Conservation (phyloP, 2,888 invertebrate species). For the Tenodera sinensis region DNA sequence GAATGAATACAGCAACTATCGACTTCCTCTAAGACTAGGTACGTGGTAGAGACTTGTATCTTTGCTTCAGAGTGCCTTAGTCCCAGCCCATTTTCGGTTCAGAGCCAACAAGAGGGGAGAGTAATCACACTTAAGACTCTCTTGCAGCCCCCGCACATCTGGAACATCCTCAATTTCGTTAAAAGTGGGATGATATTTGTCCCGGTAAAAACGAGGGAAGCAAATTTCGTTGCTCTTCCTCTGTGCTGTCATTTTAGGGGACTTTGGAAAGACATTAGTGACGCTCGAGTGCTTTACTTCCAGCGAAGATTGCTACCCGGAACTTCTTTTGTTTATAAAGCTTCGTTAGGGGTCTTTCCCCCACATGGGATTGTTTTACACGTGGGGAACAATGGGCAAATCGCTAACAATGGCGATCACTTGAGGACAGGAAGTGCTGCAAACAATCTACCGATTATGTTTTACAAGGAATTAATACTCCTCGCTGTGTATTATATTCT, state of each 20-base stretch:
- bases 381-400: background rate
- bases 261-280: background rate
- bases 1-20: too few species aligned
- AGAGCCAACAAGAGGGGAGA: background rate
- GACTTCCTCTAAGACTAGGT: too few species aligned
- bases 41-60: too few species aligned
- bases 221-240: background rate
- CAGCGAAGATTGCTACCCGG: background rate
- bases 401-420: background rate
- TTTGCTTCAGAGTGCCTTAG: too few species aligned
- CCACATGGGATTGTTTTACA: background rate
- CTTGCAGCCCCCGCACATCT: background rate
- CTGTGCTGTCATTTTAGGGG: background rate
- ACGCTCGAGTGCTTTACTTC: background rate
- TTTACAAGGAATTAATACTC: background rate
- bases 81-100: too few species aligned
- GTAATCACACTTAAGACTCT: background rate
- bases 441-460: background rate
- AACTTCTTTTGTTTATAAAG: background rate
- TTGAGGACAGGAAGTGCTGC: background rate
- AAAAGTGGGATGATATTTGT: background rate
- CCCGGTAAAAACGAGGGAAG: background rate
- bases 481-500: background rate
- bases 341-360: background rate
- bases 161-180: background rate